Conservation (phyloP, 2,888 invertebrate genomes). For the Acholoe squamosa region DNA sequence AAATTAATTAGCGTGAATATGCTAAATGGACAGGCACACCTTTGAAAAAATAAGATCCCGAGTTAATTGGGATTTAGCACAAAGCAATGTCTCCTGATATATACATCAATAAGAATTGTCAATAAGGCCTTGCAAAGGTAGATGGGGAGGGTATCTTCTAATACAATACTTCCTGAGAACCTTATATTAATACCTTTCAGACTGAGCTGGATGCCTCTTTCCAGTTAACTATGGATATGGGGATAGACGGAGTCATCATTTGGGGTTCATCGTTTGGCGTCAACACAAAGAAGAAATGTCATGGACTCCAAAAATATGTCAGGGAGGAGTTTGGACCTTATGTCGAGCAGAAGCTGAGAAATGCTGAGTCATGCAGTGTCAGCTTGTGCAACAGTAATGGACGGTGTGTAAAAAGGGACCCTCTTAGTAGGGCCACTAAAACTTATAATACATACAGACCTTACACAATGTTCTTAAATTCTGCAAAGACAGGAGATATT, state of each 20-base stretch:
- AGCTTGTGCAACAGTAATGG: constrained; percentile 6
- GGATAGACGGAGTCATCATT: constrained; percentile 16
- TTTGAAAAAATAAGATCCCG: too few species aligned
- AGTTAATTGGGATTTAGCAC: too few species aligned
- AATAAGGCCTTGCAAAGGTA: too few species aligned
- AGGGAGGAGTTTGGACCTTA: constrained; percentile 22
- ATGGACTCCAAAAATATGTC: not conserved
- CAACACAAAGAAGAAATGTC: not conserved
- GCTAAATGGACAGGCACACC: too few species aligned
- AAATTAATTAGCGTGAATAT: too few species aligned
- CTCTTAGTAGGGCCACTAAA: not conserved
- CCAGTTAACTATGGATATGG: constrained; percentile 1
- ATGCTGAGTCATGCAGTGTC: constrained; percentile 24
- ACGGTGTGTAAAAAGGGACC: constrained; percentile 11
- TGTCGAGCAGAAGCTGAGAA: not conserved
- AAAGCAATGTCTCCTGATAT: too few species aligned
- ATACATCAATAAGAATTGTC: too few species aligned
- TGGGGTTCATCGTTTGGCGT: constrained; percentile 22
- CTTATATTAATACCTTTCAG: constrained; percentile 6
- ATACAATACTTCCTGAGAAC: too few species aligned
- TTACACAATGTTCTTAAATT: not conserved
- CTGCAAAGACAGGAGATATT: not conserved
- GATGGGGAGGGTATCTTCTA: too few species aligned
- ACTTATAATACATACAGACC: too few species aligned
- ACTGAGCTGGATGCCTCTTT: not conserved